Base-by-base conservation (phyloP, 2,888 invertebrate species). In the Ophion obscuratus region DNA sequence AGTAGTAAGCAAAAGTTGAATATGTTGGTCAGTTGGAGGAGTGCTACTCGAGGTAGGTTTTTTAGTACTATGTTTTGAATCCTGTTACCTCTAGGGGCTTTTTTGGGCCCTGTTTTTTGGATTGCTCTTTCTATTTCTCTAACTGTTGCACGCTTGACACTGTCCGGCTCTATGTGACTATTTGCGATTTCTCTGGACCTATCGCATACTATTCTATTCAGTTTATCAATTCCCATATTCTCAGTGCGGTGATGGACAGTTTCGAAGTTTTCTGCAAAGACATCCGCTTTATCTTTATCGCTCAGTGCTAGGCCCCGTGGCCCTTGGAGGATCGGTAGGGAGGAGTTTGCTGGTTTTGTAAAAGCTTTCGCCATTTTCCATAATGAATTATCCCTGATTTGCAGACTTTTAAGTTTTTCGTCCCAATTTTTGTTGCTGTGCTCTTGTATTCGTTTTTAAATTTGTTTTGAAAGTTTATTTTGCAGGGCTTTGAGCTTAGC, bases 211-310 rank as follows among this genome's bases (percentile, higher is more conserved):
- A 31, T 31, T 31, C 31, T 47, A 14, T 82, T 81, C 17, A 71
- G 20, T 62, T 27, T 31, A 76, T 40, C 40, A 1, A 9, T 9
- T 7, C 87, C 80, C 27, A 81, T 36, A 27, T 85, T 67, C 40
- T 81, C 74, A 0, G 88, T 88, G 7, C 86, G 81, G 57, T 75
- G 77, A n/a, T 87, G 87, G 0, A 87, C 84, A 17, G 31, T 79
- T 67, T 87, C 84, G 31, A 87, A 86, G 5, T 79, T 81, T 31
- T 84, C 82, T 0, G 87, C 84, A 17, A 88, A 70, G 0, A 66
- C 77, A 4, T 88, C 64, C 0, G 87, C 86, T 74, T 86, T 88
- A 24, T 83, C 36, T 67, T 83, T 59, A 20, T 88, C 80, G 2
- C 27, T 82, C 5, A 82, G 0, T 62, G 4, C 4, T 31, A 9